Percentiles rank a stretch among this genome's conserved stretches.
Evolutionary conservation across 2,888 invertebrate species (phyloP).

Genomic region (Meta bourneti): DNA sequence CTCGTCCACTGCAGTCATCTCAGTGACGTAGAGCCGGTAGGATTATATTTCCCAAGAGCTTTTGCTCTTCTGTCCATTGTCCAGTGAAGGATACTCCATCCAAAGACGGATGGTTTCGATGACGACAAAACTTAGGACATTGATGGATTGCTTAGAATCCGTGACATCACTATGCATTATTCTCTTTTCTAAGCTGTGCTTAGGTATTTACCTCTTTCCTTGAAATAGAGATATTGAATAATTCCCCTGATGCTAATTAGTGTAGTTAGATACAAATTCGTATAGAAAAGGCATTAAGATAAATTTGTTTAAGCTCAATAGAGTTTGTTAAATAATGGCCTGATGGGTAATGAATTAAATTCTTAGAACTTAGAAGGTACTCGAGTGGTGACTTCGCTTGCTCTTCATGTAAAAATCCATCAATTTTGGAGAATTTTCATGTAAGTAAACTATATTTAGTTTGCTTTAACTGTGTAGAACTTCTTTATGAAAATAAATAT

Average conservation of each 20-base stretch:
- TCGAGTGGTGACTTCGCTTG: no score
- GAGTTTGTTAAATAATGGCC: no score
- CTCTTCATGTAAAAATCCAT: no score
- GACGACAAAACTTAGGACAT: constrained; percentile 62
- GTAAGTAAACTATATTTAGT: no score
- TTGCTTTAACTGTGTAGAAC: no score
- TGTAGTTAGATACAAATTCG: not conserved
- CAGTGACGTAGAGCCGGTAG: constrained; percentile 6
- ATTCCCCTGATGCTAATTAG: not conserved
- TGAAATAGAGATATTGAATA: not conserved
- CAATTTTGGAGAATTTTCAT: no score
- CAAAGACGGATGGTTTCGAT: constrained; percentile 58
- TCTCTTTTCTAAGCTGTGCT: constrained; percentile 10
- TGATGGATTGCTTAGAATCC: constrained; percentile 58
- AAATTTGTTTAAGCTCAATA: no score
- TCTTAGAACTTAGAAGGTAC: no score
- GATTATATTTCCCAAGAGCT: constrained; percentile 57
- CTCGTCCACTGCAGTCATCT: constrained; percentile 4
- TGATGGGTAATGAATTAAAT: no score
- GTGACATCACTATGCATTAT: constrained; percentile 4
- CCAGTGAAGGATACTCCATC: constrained; percentile 49
- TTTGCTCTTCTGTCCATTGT: constrained; percentile 28
- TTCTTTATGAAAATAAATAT: no score
- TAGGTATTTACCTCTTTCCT: constrained; percentile 14
- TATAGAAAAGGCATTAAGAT: no score